Conservation (phyloP, 2,888 invertebrate genomes). For the Limnephilus marmoratus region DNA sequence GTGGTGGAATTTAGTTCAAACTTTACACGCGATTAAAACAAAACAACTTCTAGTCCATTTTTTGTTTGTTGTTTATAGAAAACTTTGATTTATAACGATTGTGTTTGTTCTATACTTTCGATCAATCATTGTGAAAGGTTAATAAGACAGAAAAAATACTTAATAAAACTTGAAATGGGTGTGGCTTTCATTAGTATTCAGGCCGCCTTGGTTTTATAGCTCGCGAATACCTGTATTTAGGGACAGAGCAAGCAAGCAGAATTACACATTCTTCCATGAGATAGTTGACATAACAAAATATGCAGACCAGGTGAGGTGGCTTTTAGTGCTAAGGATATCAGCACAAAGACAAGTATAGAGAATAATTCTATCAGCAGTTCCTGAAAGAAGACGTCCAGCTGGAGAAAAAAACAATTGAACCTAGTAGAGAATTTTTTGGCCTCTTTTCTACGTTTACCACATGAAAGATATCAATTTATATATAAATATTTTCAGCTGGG, state of each 20-base stretch:
- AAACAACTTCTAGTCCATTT: neutral
- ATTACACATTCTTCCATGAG: neutral
- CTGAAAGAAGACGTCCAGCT: too few relatives aligned
- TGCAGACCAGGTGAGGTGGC: neutral
- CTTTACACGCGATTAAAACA: neutral
- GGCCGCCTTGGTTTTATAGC: neutral
- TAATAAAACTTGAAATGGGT: neutral
- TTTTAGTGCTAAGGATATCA: neutral
- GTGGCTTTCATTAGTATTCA: neutral
- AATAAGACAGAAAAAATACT: neutral
- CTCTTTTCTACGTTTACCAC: too few relatives aligned
- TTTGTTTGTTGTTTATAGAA: neutral
- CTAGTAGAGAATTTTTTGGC: too few relatives aligned
- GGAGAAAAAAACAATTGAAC: too few relatives aligned
- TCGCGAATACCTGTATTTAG: neutral
- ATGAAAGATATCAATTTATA: too few relatives aligned
- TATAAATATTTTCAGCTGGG: too few relatives aligned
- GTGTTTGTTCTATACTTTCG: neutral
- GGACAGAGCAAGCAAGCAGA: neutral
- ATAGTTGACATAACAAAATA: neutral
- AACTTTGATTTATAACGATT: neutral
- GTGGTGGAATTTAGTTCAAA: neutral
- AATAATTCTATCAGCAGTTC: neutral
- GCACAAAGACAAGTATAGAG: neutral
- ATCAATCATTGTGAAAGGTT: constrained; percentile 2